Base-by-base conservation (phyloP, 2,113 vertebrate genomes). In the Serinus canaria region DNA sequence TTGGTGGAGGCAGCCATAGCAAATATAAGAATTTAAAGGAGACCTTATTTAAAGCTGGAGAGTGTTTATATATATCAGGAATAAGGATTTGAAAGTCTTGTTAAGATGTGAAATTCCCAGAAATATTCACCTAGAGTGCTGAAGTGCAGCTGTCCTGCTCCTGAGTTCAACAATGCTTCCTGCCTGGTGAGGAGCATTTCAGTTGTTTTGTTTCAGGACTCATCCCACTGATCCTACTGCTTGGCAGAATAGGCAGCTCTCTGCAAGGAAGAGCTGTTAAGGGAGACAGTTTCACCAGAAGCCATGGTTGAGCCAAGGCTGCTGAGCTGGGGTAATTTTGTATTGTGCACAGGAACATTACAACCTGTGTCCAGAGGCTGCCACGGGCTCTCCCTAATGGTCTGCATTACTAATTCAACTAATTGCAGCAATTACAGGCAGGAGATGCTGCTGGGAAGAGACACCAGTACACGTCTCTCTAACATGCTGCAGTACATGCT, bases 361-460 rank as follows among this genome's bases (percentile, higher is more conserved):
- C 80, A 95, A 79, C 85, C 77, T 94, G 53, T 74, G 84, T 96
- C 96, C 94, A 92, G 96, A 95, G 95, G 89, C 95, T 95, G 79
- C 67, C 62, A 30, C 67, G 58, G 58, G 81, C 69, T 96, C 68
- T 95, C 89, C 97, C 95, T 97, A 76, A 96, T 96, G 95, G 75
- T 90, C 90, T 93, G 82, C 95, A 84, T 97, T 97, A 94, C 96
- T 95, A 96, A 98, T 97, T 98, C 96, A 93, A 52, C 95, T 98
- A 97, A 98, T 97, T 98, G 93, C 87, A 87, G 94, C 96, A 98
- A 97, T 98, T 98, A 97, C 62, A 69, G 58, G 82, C 95, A 98
- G 94, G 89, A 97, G 95, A 96, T 60, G 75, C 94, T 97, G 87
- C 94, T 97, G 94, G 96, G 64, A 60, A 96, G 96, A 91, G 90